Base-by-base conservation (phyloP, 2,113 vertebrate species). In the Pelvicachromis taeniatus region DNA sequence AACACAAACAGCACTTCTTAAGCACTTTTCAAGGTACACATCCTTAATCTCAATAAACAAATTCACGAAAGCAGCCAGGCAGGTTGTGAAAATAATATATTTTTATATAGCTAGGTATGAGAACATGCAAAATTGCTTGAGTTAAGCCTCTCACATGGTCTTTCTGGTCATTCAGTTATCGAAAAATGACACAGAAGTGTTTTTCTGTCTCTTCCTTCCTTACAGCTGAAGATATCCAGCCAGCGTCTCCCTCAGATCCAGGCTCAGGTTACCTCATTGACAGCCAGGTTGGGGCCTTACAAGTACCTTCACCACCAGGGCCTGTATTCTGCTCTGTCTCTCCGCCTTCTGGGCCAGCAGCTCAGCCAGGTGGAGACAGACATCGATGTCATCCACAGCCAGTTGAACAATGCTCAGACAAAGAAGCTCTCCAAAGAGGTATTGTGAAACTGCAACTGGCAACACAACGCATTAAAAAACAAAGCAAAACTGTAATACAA, bases 401-500 rank as follows among this genome's bases (percentile, higher is more conserved):
- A 91, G 73, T 26, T 50, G 3, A 86, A 89, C 42, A 93, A 61
- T 16, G 7, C 9, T 2, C 29, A 95, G 17, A 93, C 93, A 5
- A 29, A 61, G 26, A 88, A 85, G 12, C 88, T 96, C 7, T 78
- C 82, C 35, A 82, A 78, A 59, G 95, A 96, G 95, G 95, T 96
- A 87, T 40, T 4, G 16, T 17, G 45, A 63, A 73, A 21, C 11
- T 5, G 19, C 33, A 40, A 38, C 6, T 65, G 19, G 11, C 0
- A 19, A n/a, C 35, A 42, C 61, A 65, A 42, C 0, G 0, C 35
- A 65, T 1, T 21, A 42, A 68, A 21, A 61, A 35, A 4, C 3
- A 13, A 26, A 1, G 5, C 3, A 14, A 63, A 7, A n/a, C 0
- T 21, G 17, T 38, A 63, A 40, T 68, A 40, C 3, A 42, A 42